Percentiles rank a stretch among this genome's conserved stretches.
Conservation (phyloP, 2,888 invertebrate species). For the Sphecodes monilicornis region DNA sequence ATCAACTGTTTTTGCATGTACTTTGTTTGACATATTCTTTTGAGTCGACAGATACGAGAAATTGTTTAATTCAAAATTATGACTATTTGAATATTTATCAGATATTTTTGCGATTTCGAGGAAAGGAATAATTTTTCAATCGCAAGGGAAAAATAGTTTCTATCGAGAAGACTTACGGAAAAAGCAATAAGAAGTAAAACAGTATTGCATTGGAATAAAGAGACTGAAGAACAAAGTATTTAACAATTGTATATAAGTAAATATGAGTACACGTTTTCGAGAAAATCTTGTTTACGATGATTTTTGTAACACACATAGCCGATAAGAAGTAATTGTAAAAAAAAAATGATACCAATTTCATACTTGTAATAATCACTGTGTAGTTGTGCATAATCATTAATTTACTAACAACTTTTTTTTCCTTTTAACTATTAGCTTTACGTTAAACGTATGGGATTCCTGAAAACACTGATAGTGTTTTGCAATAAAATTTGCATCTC, state of each 20-base stretch:
- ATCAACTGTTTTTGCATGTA: not conserved
- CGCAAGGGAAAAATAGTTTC: slow-evolving; percentile 4
- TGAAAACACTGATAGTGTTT: slow-evolving; percentile 13
- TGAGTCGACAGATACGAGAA: not conserved
- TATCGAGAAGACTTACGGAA: slow-evolving; percentile 29
- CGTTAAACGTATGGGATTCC: not conserved
- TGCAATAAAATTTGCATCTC: slow-evolving; percentile 38
- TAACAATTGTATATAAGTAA: slow-evolving; percentile 81
- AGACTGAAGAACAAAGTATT: slow-evolving; percentile 81
- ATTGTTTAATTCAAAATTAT: slow-evolving; percentile 8
- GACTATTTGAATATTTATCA: not conserved
- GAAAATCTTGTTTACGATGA: slow-evolving; percentile 72
- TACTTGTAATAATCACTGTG: slow-evolving; percentile 29
- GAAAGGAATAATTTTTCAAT: not conserved
- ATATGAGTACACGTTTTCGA: slow-evolving; percentile 79
- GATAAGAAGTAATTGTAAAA: slow-evolving; percentile 49
- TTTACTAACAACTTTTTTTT: not conserved
- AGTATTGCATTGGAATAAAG: slow-evolving; percentile 79
- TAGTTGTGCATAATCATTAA: slow-evolving; percentile 7
- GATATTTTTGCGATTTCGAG: not conserved
- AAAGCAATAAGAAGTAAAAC: slow-evolving; percentile 60
- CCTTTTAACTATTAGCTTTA: not conserved
- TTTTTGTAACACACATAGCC: slow-evolving; percentile 60
- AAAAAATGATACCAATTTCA: slow-evolving; percentile 65
- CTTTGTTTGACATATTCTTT: slow-evolving; percentile 8